phyloP scores from a whole-genome alignment of 2,888 invertebrate genomes.

The Spialia ferax region DNA sequence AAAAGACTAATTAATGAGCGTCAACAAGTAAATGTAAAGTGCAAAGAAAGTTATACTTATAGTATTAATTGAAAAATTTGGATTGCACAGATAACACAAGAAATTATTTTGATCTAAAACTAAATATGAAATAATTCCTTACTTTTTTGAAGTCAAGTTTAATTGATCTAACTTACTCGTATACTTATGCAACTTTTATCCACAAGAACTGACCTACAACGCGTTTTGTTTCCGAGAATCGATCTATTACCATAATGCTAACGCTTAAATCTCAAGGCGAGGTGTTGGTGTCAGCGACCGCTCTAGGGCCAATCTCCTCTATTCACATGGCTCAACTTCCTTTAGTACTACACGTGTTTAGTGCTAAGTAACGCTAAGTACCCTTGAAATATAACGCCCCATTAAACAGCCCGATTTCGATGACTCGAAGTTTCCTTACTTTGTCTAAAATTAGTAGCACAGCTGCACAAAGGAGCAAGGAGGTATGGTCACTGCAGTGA shows the following conservation, averaged over 20 bases:
- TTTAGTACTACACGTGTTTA: slow-evolving; percentile 25
- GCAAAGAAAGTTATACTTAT: too few relatives aligned
- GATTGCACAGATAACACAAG: too few relatives aligned
- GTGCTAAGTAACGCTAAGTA: slow-evolving; percentile 6
- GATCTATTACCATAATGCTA: slow-evolving; percentile 53
- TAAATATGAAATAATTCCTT: too few relatives aligned
- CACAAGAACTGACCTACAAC: slow-evolving; percentile 27
- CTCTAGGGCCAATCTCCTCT: slow-evolving; percentile 49
- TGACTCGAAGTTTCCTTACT: neutral
- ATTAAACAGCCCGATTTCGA: neutral
- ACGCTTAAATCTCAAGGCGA: slow-evolving; percentile 56
- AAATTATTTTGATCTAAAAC: too few relatives aligned
- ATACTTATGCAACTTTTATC: too few relatives aligned
- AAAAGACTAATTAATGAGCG: neutral
- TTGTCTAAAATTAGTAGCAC: too few relatives aligned
- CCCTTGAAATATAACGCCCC: slow-evolving; percentile 1
- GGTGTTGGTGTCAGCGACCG: slow-evolving; percentile 51
- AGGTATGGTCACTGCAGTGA: too few relatives aligned
- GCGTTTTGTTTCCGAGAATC: slow-evolving; percentile 57
- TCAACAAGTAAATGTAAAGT: neutral
- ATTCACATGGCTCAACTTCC: slow-evolving; percentile 29
- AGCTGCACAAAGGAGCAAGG: too few relatives aligned
- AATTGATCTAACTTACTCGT: too few relatives aligned
- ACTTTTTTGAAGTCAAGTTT: neutral
- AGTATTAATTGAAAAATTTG: too few relatives aligned